Base-by-base conservation (phyloP, 2,888 invertebrate species). In the Caenorhabditis auriculariae region DNA sequence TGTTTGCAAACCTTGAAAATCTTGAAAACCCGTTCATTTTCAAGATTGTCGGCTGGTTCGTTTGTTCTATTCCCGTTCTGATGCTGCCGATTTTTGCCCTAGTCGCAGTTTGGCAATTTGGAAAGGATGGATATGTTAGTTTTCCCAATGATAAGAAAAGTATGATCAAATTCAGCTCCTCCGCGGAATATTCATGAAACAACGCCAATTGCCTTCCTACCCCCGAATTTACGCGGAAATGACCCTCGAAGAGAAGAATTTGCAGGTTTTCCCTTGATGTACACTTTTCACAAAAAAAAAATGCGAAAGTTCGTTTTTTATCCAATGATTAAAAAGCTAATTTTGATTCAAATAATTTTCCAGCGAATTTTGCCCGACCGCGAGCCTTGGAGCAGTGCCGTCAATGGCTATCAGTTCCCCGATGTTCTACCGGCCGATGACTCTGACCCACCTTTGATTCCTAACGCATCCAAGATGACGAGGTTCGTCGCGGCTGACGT, bases 31-130 rank as follows among this genome's bases (percentile, higher is more conserved):
- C 4, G 12, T 21, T 29, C 41, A 23, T 27, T 7, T 44, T 54
- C 12, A 39, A 60, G 54, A 39, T 60, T 26, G 43, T 55, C 24
- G 60, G 60, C 5, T 61, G 60, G 60, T 17, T 38, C 9, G 51
- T 60, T 3, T 55, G 56, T 21, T 17, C 50, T 1, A 29, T 55
- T n/a, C 60, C 60, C 3, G 44, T 60, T 26, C n/a, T 38, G n/a
- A 38, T 56, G 44, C 47, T 60, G 12, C 55, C 55, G 1, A 23
- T 55, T 7, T 54, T 60, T 27, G 56, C 60, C 2, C 4, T 53
- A 0, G 27, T 23, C n/a, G 49, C 56, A 0, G 45, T 32, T 19
- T 23, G 39, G 32, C 53, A 53, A 27, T 61, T 45, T 46, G 49
- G 45, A 32, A 17, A 6, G 2, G 28, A 44, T 5, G 45, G 54